phyloP scores from a whole-genome alignment of 2,797 vertebrate species.

The Tragelaphus oryx region DNA sequence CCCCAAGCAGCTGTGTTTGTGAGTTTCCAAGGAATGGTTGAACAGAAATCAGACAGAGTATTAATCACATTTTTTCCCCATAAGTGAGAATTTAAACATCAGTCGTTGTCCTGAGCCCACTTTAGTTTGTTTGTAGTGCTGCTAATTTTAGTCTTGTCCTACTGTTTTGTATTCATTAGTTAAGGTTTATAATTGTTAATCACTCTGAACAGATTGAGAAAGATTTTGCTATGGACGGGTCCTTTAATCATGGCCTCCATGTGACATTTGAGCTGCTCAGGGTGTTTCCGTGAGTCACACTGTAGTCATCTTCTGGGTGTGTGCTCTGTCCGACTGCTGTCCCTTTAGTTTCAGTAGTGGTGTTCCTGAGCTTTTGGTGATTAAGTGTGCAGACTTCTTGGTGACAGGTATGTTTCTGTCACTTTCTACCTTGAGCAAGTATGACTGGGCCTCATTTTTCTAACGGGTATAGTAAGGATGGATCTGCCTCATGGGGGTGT shows the following conservation, averaged over 20 bases:
- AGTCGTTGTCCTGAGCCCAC: background rate
- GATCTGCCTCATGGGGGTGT: background rate
- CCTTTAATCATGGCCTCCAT: background rate
- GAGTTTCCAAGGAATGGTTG: background rate
- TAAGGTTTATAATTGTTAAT: background rate
- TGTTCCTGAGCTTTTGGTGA: background rate
- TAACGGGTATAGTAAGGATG: background rate
- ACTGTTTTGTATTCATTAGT: background rate
- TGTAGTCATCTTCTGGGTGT: background rate
- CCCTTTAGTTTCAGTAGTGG: background rate
- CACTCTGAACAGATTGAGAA: background rate
- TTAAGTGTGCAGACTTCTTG: background rate
- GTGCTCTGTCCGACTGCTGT: background rate
- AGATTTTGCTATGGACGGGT: background rate
- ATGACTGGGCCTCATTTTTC: background rate
- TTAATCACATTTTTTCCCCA: background rate
- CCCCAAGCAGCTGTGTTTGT: background rate
- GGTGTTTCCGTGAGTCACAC: background rate
- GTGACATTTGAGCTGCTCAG: background rate
- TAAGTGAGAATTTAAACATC: background rate
- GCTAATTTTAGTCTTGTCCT: background rate
- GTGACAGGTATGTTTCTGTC: background rate
- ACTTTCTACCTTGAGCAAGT: background rate
- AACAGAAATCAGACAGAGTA: background rate
- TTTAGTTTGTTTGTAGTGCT: background rate